These are phyloP conservation scores for Pterocles gutturalis DNA, from an alignment of 2,113 vertebrate genomes.

Conservation along the genomic window DNA sequence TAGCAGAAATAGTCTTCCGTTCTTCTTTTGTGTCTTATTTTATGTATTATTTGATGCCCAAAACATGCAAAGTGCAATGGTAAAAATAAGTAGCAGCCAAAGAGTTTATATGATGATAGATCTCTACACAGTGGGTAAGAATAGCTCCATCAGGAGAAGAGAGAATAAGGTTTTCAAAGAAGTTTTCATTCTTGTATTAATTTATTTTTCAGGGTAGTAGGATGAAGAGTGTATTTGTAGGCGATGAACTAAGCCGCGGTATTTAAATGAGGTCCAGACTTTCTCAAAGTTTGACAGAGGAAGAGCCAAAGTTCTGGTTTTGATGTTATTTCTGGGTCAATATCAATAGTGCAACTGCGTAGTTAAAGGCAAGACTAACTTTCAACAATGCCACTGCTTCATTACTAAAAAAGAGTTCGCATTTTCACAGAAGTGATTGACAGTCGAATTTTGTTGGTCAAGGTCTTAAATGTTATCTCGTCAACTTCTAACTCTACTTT, in stretches of 20 bases:
- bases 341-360: neutral
- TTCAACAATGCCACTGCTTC: neutral
- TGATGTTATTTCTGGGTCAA: neutral
- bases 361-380: neutral
- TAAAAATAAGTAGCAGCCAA: neutral
- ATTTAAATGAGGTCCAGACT: neutral
- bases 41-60: neutral
- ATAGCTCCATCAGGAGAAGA: neutral
- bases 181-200: neutral
- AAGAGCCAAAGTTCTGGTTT: neutral
- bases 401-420: neutral
- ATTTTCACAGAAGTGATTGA: neutral
- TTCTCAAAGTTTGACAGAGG: neutral
- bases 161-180: neutral
- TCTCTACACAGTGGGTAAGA: neutral
- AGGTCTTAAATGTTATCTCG: neutral
- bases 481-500: neutral
- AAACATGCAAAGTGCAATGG: neutral
- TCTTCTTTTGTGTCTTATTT: neutral
- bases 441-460: neutral
- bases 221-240: neutral
- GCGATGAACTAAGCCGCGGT: neutral
- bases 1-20: neutral
- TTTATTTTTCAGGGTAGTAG: neutral
- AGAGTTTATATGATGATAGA: neutral